Percentiles rank a stretch among this genome's conserved stretches.
Conservation (phyloP, 2,888 invertebrate species). For the Tipula confusa region DNA sequence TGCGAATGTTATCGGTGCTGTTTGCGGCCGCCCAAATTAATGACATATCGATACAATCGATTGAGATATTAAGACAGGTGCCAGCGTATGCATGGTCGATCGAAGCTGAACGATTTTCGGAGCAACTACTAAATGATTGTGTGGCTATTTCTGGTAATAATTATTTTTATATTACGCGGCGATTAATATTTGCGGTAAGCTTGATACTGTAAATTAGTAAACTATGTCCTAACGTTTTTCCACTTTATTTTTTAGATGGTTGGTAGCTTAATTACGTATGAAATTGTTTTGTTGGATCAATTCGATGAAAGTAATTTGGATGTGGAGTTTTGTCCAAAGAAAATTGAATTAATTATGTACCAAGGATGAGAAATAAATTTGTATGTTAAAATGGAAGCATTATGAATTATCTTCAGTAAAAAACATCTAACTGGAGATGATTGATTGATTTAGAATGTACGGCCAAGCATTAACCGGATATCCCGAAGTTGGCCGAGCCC, state of each 20-base stretch:
- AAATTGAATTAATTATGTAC: background rate
- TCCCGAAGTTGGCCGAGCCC: too few species aligned
- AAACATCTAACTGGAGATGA: too few species aligned
- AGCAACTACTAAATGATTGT: background rate
- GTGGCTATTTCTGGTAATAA: background rate
- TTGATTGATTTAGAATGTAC: too few species aligned
- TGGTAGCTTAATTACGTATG: background rate
- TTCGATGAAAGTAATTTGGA: background rate
- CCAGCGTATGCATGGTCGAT: background rate
- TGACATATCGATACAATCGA: background rate
- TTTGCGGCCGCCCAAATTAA: background rate
- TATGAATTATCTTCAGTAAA: too few species aligned
- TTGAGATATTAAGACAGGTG: background rate
- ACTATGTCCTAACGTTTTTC: too few species aligned
- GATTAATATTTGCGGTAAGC: conserved; percentile 8
- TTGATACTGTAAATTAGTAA: too few species aligned
- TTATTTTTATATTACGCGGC: conserved; percentile 20
- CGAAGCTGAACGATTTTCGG: conserved; percentile 25
- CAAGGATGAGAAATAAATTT: background rate
- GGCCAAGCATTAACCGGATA: too few species aligned
- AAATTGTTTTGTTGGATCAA: conserved; percentile 20
- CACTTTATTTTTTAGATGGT: background rate
- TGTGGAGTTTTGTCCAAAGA: background rate
- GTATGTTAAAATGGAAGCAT: too few species aligned
- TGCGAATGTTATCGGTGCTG: background rate